Base-by-base conservation (phyloP, 2,888 invertebrate genomes). In the Oxyteleia sp. region DNA sequence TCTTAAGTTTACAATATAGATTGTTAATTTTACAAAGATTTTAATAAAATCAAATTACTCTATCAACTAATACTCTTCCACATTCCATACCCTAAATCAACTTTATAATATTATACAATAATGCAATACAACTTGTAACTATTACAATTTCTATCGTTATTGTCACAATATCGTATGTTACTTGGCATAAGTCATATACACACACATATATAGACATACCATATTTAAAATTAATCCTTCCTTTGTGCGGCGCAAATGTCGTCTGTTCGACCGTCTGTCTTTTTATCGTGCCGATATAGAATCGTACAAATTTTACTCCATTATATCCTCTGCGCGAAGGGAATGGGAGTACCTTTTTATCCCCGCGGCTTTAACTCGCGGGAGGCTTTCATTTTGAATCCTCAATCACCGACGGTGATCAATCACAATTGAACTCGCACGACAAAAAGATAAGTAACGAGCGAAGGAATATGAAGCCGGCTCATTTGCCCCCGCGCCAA, bases 171-270 rank as follows among this genome's bases (percentile, higher is more conserved):
- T n/a, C n/a, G n/a, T n/a, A n/a, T n/a, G n/a, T n/a, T n/a, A n/a
- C n/a, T n/a, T n/a, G n/a, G n/a, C n/a, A n/a, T n/a, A n/a, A n/a
- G n/a, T n/a, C n/a, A n/a, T n/a, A n/a, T n/a, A n/a, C n/a, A n/a
- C n/a, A 84, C 41, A 78, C 80, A 71, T 64, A 86, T 20, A 20
- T 38, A 38, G 8, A 43, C 4, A 8, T 18, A 69, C 88, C 90
- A 93, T 93, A 92, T 92, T 93, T 92, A 91, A 92, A 93, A 93
- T 93, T 92, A 92, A 93, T 93, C 92, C 93, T 88, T 91, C 91
- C 90, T 92, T 93, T 92, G 92, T 93, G 89, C 57, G 47, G 88
- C 86, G 88, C 87, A 87, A 53, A 61, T 72, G 84, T 75, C 86
- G 85, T 82, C 84, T 76, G 85, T 79, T 85, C 82, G 88, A 86